A percentile compares a stretch with the other conserved stretches of the same genome.
Conservation (phyloP, 2,113 vertebrate species). For the Oreotrochilus melanogaster region DNA sequence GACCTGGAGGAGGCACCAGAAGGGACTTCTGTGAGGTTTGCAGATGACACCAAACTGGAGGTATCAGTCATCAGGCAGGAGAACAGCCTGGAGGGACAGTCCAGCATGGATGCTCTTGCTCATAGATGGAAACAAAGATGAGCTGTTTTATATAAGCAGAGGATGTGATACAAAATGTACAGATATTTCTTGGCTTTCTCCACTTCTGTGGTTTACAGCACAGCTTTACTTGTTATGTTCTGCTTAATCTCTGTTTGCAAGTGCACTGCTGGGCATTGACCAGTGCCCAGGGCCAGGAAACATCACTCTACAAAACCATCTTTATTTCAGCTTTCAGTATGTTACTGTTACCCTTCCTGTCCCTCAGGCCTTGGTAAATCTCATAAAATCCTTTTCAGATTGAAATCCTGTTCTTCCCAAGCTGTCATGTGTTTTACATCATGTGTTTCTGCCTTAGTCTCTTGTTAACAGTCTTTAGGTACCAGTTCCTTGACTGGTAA, state of each 20-base stretch:
- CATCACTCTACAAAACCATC: not conserved
- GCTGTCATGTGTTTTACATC: not conserved
- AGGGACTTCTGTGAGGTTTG: not conserved
- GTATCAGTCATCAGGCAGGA: not conserved
- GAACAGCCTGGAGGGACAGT: not conserved
- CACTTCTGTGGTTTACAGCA: not conserved
- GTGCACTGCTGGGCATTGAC: not conserved
- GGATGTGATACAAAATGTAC: not conserved
- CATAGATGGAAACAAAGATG: not conserved
- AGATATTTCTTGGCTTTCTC: not conserved
- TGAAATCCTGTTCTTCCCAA: conserved; percentile 29
- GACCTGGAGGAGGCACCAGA: not conserved
- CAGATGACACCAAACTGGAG: not conserved
- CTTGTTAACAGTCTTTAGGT: conserved; percentile 27
- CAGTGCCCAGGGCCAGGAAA: conserved; percentile 18
- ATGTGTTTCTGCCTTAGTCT: conserved; percentile 26
- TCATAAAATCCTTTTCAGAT: conserved; percentile 43
- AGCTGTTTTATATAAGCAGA: not conserved
- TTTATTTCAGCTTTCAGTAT: conserved; percentile 16
- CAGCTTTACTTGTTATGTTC: not conserved
- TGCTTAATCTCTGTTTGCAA: conserved; percentile 32
- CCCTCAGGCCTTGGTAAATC: conserved; percentile 22
- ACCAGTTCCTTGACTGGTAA: not conserved
- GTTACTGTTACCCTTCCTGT: not conserved
- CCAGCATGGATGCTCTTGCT: not conserved